Percentiles rank a stretch among this genome's conserved stretches.
Conservation (phyloP, 2,113 vertebrate species). For the Cettia cetti region DNA sequence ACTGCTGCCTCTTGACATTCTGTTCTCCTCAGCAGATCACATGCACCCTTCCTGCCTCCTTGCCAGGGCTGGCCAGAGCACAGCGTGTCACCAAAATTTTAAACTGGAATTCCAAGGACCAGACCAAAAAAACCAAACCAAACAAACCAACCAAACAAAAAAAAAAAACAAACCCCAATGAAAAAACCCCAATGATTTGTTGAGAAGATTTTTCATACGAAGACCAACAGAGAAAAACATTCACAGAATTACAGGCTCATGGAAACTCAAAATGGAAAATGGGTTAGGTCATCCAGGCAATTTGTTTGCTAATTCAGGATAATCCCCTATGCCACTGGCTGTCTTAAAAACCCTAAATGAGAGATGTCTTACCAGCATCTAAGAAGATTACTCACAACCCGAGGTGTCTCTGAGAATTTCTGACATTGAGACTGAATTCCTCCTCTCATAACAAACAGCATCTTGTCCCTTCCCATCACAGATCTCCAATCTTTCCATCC, state of each 20-base stretch:
- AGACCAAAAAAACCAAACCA: background rate
- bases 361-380: background rate
- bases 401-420: background rate
- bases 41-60: background rate
- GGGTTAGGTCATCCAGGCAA: background rate
- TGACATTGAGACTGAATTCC: background rate
- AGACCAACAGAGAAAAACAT: background rate
- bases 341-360: background rate
- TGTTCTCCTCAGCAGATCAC: background rate
- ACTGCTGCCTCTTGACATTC: background rate
- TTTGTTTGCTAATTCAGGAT: background rate
- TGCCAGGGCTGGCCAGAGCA: background rate
- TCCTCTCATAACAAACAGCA: background rate
- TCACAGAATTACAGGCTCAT: background rate
- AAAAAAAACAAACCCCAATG: too few relatives aligned
- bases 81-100: background rate
- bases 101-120: background rate
- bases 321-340: background rate
- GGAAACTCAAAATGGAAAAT: background rate
- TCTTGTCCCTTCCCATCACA: background rate
- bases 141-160: background rate
- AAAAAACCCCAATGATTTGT: rapidly evolving
- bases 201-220: background rate
- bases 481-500: background rate
- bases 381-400: background rate